These are phyloP conservation scores for Gephyroberyx darwinii DNA, from an alignment of 2,797 vertebrate species.

Conservation along the genomic window DNA sequence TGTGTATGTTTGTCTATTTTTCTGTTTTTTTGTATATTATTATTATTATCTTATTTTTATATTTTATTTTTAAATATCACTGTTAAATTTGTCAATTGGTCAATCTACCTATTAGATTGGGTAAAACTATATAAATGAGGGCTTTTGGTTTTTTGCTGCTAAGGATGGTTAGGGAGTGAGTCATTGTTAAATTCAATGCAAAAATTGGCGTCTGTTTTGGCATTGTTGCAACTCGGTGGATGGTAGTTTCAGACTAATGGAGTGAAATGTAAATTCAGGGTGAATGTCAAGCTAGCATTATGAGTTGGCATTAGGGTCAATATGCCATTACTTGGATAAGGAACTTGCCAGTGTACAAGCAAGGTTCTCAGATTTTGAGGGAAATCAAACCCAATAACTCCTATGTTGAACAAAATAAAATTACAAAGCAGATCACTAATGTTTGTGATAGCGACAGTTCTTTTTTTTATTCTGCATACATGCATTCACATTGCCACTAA, in stretches of 20 bases:
- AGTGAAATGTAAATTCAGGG: conserved; percentile 15
- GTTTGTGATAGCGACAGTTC: conserved; percentile 45
- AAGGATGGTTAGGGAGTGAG: conserved; percentile 1
- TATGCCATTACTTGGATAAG: conserved; percentile 23
- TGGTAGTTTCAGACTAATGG: conserved; percentile 13
- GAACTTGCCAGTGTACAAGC: not conserved
- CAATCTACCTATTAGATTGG: not conserved
- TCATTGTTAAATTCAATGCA: conserved; percentile 14
- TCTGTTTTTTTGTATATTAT: not conserved
- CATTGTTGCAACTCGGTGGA: conserved; percentile 6
- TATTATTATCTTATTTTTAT: not conserved
- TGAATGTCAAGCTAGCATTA: conserved; percentile 20
- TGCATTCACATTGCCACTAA: conserved; percentile 26
- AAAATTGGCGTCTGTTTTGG: conserved; percentile 24
- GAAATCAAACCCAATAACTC: conserved; percentile 44
- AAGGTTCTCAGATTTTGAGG: conserved; percentile 1
- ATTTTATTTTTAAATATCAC: conserved; percentile 21
- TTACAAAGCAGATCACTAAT: conserved; percentile 49
- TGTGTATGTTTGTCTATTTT: too few species aligned
- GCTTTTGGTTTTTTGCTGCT: conserved; percentile 6
- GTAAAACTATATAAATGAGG: not conserved
- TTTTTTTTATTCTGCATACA: too few species aligned
- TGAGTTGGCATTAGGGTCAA: conserved; percentile 25
- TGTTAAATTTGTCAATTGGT: conserved; percentile 1
- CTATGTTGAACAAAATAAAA: conserved; percentile 39